Evolutionary conservation across 2,797 vertebrate species (phyloP).

Genomic region (Parotocinclus haroldoi): DNA sequence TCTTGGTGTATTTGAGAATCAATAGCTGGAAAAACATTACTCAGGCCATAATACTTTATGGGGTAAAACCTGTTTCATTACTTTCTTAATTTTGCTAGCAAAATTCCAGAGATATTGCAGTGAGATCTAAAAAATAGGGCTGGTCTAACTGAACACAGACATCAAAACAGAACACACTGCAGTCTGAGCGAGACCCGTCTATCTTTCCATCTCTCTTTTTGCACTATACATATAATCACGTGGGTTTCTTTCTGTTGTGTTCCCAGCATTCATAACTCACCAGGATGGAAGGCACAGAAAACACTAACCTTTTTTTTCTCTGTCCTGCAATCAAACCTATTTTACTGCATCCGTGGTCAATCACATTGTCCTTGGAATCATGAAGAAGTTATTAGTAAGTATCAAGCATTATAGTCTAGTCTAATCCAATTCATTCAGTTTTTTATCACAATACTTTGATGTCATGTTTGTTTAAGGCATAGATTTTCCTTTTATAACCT

Average conservation of each 20-base stretch:
- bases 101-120: constrained; percentile 30
- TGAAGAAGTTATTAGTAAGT: too few species aligned
- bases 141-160: constrained; percentile 48
- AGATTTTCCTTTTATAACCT: too few species aligned
- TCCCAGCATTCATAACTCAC: constrained; percentile 25
- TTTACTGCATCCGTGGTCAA: too few species aligned
- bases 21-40: too few species aligned
- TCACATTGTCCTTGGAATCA: too few species aligned
- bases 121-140: constrained; percentile 36
- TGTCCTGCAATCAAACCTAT: too few species aligned
- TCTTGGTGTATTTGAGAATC: too few species aligned
- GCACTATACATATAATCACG: constrained; percentile 22
- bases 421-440: too few species aligned
- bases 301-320: not conserved
- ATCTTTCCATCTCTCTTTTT: constrained; percentile 6
- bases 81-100: constrained; percentile 15
- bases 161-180: constrained; percentile 39
- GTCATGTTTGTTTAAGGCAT: too few species aligned
- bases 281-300: constrained; percentile 10
- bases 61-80: not conserved
- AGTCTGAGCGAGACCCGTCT: constrained; percentile 26
- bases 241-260: constrained; percentile 26
- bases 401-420: too few species aligned
- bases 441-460: too few species aligned
- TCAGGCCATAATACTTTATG: too few species aligned